Evolutionary conservation across 2,888 invertebrate genomes (phyloP), one percentile per base, ranked within the genome.

Genomic region (Metacarcinus magister): DNA sequence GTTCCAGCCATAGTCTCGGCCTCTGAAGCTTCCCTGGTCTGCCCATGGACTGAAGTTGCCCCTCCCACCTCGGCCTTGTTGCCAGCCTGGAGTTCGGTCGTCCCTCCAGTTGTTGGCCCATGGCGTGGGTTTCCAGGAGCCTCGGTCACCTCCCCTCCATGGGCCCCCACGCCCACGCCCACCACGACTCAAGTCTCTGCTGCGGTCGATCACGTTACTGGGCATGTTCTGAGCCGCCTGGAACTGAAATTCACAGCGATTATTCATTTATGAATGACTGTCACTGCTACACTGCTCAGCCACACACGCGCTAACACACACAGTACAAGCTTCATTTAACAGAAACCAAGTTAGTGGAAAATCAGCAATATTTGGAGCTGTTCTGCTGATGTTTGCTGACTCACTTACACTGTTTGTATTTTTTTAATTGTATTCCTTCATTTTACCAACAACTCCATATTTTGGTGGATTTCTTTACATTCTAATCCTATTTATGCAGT

Each of bases 141-240:
- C 95, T 44, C 95, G 67, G 28, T 95, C 95, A 23, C 67, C 46
- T 13, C 94, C 94, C 67, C 92, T 92, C 95, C 95, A 95, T 32
- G 87, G 39, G 39, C 75, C 94, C n/a, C 95, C 87, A n/a, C 95
- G 46, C n/a, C 95, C 95, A 87, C 95, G 32, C 0, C 95, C 95
- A 8, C 95, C 87, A 13, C 95, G 48, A n/a, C 93, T 43, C 28
- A 44, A 28, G 46, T 91, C 92, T 54, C 92, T 48, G n/a, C 92
- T 93, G 16, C 95, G 92, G 87, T 92, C 92, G 39, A 92, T 89
- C 48, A 93, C 87, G 28, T 92, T 92, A 43, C 95, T 93, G 82
- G 95, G 93, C 95, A 93, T 32, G 48, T 95, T 95, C n/a, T 93
- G 95, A 13, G 95, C 93, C 19, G 95, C 92, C 95, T 95, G 95